A percentile compares a stretch with the other conserved stretches of the same genome.
These are phyloP conservation scores for Nomada flava DNA, from an alignment of 2,888 invertebrate species.

Conservation along the genomic window DNA sequence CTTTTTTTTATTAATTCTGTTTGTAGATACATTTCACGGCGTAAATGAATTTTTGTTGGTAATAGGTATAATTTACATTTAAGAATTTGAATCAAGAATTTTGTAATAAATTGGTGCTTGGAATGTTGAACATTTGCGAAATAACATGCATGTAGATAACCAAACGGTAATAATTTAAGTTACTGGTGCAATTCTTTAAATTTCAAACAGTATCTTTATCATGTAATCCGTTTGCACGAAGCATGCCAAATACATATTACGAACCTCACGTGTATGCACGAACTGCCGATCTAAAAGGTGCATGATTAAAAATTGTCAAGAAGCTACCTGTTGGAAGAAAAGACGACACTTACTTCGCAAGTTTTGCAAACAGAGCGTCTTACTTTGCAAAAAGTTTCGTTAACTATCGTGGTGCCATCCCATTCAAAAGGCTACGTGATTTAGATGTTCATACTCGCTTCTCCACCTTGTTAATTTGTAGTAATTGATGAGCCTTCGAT, in stretches of 20 bases:
- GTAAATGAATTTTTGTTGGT: constrained; percentile 5
- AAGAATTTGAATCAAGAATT: constrained; percentile 11
- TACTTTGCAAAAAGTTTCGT: too few relatives aligned
- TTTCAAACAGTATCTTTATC: constrained; percentile 17
- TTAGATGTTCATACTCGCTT: too few relatives aligned
- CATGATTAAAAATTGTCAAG: neutral
- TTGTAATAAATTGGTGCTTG: constrained; percentile 23
- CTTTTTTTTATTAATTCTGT: neutral
- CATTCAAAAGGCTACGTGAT: too few relatives aligned
- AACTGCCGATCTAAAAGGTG: neutral
- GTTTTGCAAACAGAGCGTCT: neutral
- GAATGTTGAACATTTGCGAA: constrained; percentile 30
- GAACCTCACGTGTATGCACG: constrained; percentile 12
- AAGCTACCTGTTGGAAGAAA: neutral
- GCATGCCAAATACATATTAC: constrained; percentile 40
- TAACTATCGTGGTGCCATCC: too few relatives aligned
- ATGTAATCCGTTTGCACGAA: constrained; percentile 44
- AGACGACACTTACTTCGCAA: neutral
- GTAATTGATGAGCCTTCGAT: too few relatives aligned
- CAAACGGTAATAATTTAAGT: constrained; percentile 10
- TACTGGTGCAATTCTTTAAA: constrained; percentile 8
- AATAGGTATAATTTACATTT: constrained; percentile 27
- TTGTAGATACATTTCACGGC: constrained; percentile 3
- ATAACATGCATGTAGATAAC: constrained; percentile 31
- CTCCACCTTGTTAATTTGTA: too few relatives aligned